phyloP scores from a whole-genome alignment of 1,140 invertebrate species.

The Adoxophyes honmai region DNA sequence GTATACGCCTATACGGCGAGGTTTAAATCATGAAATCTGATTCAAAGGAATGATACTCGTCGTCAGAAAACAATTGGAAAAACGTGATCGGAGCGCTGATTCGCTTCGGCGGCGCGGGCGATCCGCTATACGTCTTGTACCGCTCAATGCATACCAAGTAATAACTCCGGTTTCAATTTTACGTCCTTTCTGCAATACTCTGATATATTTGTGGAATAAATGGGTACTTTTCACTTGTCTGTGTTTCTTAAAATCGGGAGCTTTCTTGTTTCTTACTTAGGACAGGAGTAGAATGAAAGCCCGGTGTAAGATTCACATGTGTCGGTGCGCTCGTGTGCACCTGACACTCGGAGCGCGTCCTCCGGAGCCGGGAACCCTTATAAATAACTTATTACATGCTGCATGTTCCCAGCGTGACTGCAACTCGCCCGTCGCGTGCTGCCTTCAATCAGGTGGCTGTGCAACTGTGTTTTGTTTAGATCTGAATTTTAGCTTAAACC shows the following conservation, averaged over 20 bases:
- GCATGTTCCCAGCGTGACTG: slow-evolving; percentile 26
- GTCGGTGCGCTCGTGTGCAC: neutral
- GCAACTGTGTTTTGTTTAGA: neutral
- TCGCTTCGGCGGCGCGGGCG: slow-evolving; percentile 39
- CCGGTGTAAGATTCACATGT: neutral
- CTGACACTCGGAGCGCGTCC: slow-evolving; percentile 5
- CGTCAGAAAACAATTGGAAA: slow-evolving; percentile 75
- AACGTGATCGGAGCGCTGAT: slow-evolving; percentile 62
- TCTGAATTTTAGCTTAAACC: slow-evolving; percentile 1
- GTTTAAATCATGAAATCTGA: slow-evolving; percentile 66
- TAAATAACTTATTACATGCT: slow-evolving; percentile 50
- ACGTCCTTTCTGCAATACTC: slow-evolving; percentile 40
- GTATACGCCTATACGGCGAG: slow-evolving; percentile 38
- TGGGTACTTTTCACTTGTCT: neutral
- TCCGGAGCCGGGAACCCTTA: slow-evolving; percentile 33
- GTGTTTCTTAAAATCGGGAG: neutral
- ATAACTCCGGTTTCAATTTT: slow-evolving; percentile 68
- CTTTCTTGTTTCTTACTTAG: slow-evolving; percentile 1
- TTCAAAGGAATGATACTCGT: slow-evolving; percentile 73
- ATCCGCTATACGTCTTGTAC: slow-evolving; percentile 52
- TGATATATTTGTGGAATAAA: slow-evolving; percentile 26
- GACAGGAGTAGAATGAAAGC: neutral
- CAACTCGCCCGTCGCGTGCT: slow-evolving; percentile 29
- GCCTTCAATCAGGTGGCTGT: slow-evolving; percentile 20
- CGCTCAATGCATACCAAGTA: slow-evolving; percentile 74